A percentile compares a stretch with the other conserved stretches of the same genome.
These are phyloP conservation scores for Pseudorhombus dupliciocellatus DNA, from an alignment of 2,113 vertebrate genomes.

Conservation along the genomic window DNA sequence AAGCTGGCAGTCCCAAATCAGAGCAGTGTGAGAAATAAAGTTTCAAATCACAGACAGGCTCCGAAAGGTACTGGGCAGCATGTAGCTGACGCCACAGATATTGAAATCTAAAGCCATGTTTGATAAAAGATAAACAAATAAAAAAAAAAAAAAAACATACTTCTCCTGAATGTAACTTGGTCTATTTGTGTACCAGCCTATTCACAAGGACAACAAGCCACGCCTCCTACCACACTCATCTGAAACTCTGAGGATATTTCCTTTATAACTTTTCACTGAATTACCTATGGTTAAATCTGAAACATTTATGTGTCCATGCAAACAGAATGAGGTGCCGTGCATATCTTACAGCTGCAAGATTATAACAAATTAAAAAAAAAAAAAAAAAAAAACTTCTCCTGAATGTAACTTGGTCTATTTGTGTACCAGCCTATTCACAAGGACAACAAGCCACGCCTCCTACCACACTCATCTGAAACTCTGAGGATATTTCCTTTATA, in stretches of 20 bases:
- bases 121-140: neutral
- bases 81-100: neutral
- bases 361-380: no score
- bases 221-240: neutral
- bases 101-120: neutral
- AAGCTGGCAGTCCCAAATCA: neutral
- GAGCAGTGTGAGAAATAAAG: conserved; percentile 8
- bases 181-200: neutral
- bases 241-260: no score
- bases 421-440: neutral
- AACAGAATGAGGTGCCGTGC: no score
- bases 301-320: no score
- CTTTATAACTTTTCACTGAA: no score
- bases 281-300: no score
- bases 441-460: neutral
- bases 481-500: no score
- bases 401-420: neutral
- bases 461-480: neutral
- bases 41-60: neutral
- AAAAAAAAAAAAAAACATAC: neutral
- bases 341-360: no score
- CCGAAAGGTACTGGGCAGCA: neutral
- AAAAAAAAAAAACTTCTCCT: neutral
- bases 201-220: neutral
- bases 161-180: neutral